Evolutionary conservation across 2,797 vertebrate species (phyloP).

Genomic region (Margarornis squamiger): DNA sequence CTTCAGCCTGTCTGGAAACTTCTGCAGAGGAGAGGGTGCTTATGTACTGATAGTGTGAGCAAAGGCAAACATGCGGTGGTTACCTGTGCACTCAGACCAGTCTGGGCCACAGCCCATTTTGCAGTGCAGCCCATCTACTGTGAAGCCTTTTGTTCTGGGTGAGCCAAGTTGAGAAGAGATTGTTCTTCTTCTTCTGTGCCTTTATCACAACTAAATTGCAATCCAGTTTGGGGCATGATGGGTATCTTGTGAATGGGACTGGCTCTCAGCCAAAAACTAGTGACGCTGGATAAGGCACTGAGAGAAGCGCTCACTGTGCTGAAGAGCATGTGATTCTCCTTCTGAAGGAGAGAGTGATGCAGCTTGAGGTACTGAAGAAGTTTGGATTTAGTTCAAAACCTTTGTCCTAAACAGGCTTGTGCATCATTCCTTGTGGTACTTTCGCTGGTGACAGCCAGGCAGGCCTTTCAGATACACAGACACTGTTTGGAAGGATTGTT

Average conservation of each 20-base stretch:
- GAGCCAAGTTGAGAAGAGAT: neutral
- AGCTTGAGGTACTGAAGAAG: neutral
- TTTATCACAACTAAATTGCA: constrained; percentile 4
- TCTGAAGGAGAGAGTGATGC: neutral
- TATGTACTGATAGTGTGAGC: neutral
- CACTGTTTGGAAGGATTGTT: constrained; percentile 60
- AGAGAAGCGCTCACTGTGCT: neutral
- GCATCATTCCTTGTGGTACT: neutral
- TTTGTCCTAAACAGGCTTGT: constrained; percentile 36
- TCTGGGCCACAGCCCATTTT: neutral
- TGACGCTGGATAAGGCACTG: neutral
- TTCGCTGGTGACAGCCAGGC: neutral
- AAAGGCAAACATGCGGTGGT: neutral
- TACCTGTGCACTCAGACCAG: neutral
- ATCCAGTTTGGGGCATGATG: neutral
- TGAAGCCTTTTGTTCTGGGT: neutral
- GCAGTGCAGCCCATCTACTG: neutral
- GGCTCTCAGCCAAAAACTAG: neutral
- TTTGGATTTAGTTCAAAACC: constrained; percentile 42
- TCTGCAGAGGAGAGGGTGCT: neutral
- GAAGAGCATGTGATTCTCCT: neutral
- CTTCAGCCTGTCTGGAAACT: constrained; percentile 1
- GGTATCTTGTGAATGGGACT: neutral
- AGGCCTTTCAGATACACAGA: constrained; percentile 46
- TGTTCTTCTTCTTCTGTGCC: neutral